Conservation (phyloP, 2,888 invertebrate genomes). For the Cartodere bifasciata region DNA sequence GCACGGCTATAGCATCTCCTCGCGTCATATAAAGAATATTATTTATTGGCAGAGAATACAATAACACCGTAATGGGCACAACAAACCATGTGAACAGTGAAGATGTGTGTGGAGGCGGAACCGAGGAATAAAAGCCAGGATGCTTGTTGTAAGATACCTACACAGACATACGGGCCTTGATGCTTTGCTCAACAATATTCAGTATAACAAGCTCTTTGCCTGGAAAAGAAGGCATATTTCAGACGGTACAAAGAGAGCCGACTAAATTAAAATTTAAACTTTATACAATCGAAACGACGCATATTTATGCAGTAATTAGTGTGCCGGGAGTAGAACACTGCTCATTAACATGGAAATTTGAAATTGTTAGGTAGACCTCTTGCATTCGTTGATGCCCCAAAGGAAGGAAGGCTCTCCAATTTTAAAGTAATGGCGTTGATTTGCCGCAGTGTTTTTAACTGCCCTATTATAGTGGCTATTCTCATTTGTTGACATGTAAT, state of each 20-base stretch:
- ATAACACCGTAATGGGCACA: slow-evolving; percentile 33
- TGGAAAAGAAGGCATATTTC: slow-evolving; percentile 24
- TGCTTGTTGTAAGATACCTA: slow-evolving; percentile 21
- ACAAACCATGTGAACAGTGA: slow-evolving; percentile 17
- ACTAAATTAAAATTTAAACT: slow-evolving; percentile 29
- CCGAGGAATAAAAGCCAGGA: slow-evolving; percentile 15
- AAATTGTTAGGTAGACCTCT: no score
- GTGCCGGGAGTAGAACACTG: slow-evolving; percentile 20
- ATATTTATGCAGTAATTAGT: slow-evolving; percentile 31
- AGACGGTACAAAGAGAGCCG: slow-evolving; percentile 28
- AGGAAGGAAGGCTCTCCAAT: no score
- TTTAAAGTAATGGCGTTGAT: no score
- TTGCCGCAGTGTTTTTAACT: no score
- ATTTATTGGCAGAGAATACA: slow-evolving; percentile 35
- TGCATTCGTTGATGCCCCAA: no score
- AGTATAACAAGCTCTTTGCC: slow-evolving; percentile 27
- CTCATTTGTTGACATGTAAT: no score
- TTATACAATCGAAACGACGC: slow-evolving; percentile 25
- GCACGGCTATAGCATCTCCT: slow-evolving; percentile 17
- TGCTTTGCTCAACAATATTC: slow-evolving; percentile 28
- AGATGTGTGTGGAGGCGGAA: slow-evolving; percentile 4
- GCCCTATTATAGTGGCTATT: no score
- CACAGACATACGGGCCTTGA: slow-evolving; percentile 26
- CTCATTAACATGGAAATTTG: no score
- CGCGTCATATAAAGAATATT: slow-evolving; percentile 36